phyloP scores from a whole-genome alignment of 2,888 invertebrate species.

The Drosophila tanythrix region DNA sequence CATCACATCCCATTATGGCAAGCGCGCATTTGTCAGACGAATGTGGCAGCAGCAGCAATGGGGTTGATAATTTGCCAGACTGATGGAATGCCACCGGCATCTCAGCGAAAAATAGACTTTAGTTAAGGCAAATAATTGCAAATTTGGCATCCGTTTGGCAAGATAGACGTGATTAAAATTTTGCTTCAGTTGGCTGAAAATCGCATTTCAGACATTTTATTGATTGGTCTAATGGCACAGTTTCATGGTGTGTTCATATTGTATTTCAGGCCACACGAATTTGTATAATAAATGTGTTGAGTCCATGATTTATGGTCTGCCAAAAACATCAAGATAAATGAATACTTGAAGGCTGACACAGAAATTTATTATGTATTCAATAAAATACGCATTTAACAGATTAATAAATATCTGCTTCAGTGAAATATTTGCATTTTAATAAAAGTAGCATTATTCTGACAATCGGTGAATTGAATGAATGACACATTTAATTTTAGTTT shows the following conservation, averaged over 20 bases:
- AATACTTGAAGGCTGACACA: conserved; percentile 18
- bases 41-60: conserved; percentile 54
- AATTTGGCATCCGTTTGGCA: conserved; percentile 4
- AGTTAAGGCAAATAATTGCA: conserved; percentile 52
- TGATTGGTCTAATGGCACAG: conserved; percentile 18
- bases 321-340: conserved; percentile 38
- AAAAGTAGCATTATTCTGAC: not conserved
- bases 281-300: conserved; percentile 32
- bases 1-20: conserved; percentile 44
- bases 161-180: conserved; percentile 12
- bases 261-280: conserved; percentile 14
- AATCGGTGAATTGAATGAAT: not conserved
- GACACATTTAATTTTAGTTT: not conserved
- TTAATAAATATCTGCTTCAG: conserved; percentile 29
- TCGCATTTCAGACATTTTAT: conserved; percentile 1
- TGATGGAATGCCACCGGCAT: conserved; percentile 30
- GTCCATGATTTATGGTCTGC: conserved; percentile 40
- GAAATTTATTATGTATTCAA: conserved; percentile 42
- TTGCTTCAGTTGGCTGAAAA: not conserved
- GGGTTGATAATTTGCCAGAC: conserved; percentile 46
- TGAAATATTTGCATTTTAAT: conserved; percentile 18
- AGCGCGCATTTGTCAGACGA: conserved; percentile 60
- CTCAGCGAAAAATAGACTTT: conserved; percentile 16
- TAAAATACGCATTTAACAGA: conserved; percentile 29
- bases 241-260: conserved; percentile 12